Conservation (phyloP, 37 sponge, comb jelly and placozoan species). For the Eunapius fragilis region DNA sequence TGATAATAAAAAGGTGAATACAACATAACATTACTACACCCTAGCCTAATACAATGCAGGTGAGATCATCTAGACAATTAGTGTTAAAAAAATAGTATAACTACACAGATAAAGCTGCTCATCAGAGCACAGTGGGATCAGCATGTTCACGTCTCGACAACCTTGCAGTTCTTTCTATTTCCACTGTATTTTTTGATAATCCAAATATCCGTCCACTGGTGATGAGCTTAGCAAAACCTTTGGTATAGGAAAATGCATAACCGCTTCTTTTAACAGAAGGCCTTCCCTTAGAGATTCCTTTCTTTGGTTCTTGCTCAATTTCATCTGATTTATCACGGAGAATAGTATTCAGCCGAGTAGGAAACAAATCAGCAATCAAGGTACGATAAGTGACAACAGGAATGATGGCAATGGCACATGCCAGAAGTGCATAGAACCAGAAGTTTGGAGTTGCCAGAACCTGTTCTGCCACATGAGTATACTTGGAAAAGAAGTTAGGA, state of each 20-base stretch:
- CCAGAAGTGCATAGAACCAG: conserved; percentile 81
- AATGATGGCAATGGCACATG: conserved; percentile 61
- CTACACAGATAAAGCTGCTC: too few species aligned
- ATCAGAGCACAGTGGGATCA: background rate
- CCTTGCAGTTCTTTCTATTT: conserved; percentile 13
- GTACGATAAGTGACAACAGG: conserved; percentile 71
- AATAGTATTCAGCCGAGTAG: conserved; percentile 79
- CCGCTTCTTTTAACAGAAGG: conserved; percentile 37
- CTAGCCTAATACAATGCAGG: too few species aligned
- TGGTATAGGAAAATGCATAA: conserved; percentile 85
- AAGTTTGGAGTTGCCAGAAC: conserved; percentile 68
- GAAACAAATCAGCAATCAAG: conserved; percentile 39
- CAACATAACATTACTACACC: too few species aligned
- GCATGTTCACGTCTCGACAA: background rate
- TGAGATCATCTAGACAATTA: too few species aligned
- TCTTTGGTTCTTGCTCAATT: background rate
- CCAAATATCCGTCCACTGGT: conserved; percentile 62
- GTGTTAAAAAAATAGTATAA: too few species aligned
- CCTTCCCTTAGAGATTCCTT: background rate
- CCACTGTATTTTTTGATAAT: conserved; percentile 6
- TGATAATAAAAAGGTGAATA: too few species aligned
- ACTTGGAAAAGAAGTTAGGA: conserved; percentile 29
- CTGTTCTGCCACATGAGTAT: conserved; percentile 46
- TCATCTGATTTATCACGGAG: conserved; percentile 50
- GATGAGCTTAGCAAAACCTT: conserved; percentile 78